Base-by-base conservation (phyloP, 2,888 invertebrate genomes). In the Desoria tigrina region DNA sequence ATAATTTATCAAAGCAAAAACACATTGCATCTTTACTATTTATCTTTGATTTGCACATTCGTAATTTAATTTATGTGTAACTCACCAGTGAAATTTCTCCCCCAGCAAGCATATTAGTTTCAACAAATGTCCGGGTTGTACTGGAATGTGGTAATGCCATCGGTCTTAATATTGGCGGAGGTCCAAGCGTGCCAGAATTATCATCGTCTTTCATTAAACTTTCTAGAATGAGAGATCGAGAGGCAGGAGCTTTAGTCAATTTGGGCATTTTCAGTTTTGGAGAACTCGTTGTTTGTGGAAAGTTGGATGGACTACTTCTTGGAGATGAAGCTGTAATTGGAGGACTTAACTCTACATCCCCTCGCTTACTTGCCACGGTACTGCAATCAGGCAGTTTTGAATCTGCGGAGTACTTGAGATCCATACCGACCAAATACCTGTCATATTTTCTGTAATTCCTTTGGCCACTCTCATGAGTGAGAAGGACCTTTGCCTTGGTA, bases 371-470 rank as follows among this genome's bases (percentile, higher is more conserved):
- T 0, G 75, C 75, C 0, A 71, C 68, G 11, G 75, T 73, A 50
- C 68, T 68, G 49, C 75, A 75, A 42, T 75, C 75, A 18, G 75
- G 75, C 16, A 73, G 56, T 28, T 75, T 75, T 2, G 71, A 64
- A 59, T 73, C 68, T 9, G 73, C 72, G 14, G 68, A 65, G 61
- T 73, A 68, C 21, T 68, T 73, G 78, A 81, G 85, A 82, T 83
- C 85, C 82, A 88, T 83, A 81, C 87, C 85, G 72, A 90, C 89
- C 75, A 92, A 85, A 80, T 91, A 93, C 81, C 90, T 90, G 79
- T 93, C 92, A 81, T 94, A 94, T 83, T 94, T 94, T 78, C 92
- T 90, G 80, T 94, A 94, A 81, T 94, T 93, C 74, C 93, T 85
- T 71, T 92, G 84, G 9, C 94, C 94, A 42, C 92, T 91, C 79